Percentiles rank a stretch among this genome's conserved stretches.
Conservation (phyloP, 2,113 vertebrate species). For the Mastomys natalensis region DNA sequence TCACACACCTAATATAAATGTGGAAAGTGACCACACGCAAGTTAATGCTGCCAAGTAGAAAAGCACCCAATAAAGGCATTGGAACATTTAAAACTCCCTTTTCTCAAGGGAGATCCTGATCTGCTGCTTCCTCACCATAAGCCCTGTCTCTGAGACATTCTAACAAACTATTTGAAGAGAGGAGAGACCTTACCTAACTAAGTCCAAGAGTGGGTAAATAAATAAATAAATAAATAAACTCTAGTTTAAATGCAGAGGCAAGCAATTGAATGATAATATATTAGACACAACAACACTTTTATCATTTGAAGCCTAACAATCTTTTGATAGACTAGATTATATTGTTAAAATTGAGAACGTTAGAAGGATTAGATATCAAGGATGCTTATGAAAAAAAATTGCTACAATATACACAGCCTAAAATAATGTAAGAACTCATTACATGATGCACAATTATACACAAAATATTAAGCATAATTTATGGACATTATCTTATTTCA, state of each 20-base stretch:
- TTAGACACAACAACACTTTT: not conserved
- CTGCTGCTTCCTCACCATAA: not conserved
- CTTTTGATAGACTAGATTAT: not conserved
- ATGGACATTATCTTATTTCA: slow-evolving; percentile 48
- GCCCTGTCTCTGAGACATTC: not conserved
- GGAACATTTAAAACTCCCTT: not conserved
- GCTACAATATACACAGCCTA: slow-evolving; percentile 39
- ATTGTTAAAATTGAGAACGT: slow-evolving; percentile 42
- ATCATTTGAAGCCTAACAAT: not conserved
- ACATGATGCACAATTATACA: slow-evolving; percentile 64
- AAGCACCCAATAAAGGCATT: not conserved
- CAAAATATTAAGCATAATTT: slow-evolving; percentile 68
- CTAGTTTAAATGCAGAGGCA: not conserved
- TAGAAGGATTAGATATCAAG: slow-evolving; percentile 60
- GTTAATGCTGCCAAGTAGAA: not conserved
- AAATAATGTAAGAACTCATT: slow-evolving; percentile 40
- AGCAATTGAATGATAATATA: not conserved
- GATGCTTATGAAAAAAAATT: slow-evolving; percentile 70
- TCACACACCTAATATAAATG: not conserved
- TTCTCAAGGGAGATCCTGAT: slow-evolving; percentile 2
- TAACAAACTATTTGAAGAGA: slow-evolving; percentile 27
- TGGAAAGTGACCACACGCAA: not conserved
- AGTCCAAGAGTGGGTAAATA: not conserved
- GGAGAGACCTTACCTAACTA: not conserved
- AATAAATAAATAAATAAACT: not conserved